Base-by-base conservation (phyloP, 2,113 vertebrate species). In the Sphaerodactylus townsendi region DNA sequence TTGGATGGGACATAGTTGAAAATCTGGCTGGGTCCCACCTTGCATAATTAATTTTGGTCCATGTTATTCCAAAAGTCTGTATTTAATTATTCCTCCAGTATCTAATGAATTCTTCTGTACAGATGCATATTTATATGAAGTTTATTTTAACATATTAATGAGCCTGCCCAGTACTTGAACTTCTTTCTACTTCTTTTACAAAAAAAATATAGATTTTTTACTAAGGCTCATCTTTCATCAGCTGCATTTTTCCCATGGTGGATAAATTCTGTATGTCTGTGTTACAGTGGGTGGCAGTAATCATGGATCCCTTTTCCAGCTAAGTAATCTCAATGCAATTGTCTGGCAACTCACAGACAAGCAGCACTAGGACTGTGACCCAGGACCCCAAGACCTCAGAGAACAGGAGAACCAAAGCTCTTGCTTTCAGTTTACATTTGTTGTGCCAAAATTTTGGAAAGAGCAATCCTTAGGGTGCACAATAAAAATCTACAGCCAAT, bases 371-470 rank as follows among this genome's bases (percentile, higher is more conserved):
- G 28, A 72, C 44, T 56, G 30, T 69, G 48, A 6, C 37, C 25
- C 44, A 59, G 15, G 21, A 28, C 70, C 9, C 44, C 44, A 44
- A 44, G 44, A 44, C 44, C 44, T 44, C 56, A 84, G 9, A 76
- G 4, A 8, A 14, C 37, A 62, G 4, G 50, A 70, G 33, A 37
- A 39, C 65, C 28, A 69, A 50, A 4, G 33, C 48, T 37, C n/a
- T n/a, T 44, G n/a, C 37, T 81, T 69, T 44, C 13, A 46, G 21
- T 0, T 3, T 71, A 5, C 79, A 33, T 81, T 88, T 80, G 41
- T 25, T 59, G 10, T 86, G 30, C 9, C 41, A 2, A 0, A 17
- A 82, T 69, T 77, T 93, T 88, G 82, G 84, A 91, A 92, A 90
- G 68, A 90, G 17, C 79, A 84, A 79, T 66, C 44, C 56, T 81